Percentiles rank a stretch among this genome's conserved stretches.
phyloP scores from a whole-genome alignment of 92 coral and sea anemone species.

The Porites evermanni region DNA sequence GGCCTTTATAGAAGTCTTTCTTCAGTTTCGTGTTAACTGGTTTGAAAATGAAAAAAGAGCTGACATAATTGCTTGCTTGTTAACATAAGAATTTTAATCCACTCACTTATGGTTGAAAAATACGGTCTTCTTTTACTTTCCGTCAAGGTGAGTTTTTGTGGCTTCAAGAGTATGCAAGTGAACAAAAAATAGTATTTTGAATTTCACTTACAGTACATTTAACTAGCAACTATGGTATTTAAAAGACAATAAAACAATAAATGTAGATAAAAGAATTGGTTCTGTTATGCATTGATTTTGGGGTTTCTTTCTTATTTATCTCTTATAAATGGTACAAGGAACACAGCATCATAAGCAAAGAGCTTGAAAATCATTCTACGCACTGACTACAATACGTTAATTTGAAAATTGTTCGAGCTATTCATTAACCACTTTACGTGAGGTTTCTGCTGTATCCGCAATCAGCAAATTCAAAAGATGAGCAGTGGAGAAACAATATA shows the following conservation, averaged over 20 bases:
- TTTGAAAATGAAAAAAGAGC: constrained; percentile 14
- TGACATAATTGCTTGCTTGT: constrained; percentile 10
- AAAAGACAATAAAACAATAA: background rate
- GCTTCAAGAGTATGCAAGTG: background rate
- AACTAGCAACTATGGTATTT: background rate
- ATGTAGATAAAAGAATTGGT: background rate
- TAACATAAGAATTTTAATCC: background rate
- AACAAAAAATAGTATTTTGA: background rate
- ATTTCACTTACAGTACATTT: background rate
- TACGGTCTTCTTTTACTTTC: background rate
- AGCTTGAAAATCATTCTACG: background rate
- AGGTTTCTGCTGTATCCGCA: constrained; percentile 39
- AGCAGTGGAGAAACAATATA: constrained; percentile 28
- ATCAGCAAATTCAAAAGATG: constrained; percentile 20
- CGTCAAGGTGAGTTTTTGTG: background rate
- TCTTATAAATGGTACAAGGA: background rate
- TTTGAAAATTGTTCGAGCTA: constrained; percentile 22
- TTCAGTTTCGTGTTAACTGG: constrained; percentile 1
- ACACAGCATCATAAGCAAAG: background rate
- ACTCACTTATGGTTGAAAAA: background rate
- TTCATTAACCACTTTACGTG: constrained; percentile 22
- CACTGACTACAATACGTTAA: constrained; percentile 10
- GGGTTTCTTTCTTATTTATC: background rate
- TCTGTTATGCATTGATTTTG: background rate
- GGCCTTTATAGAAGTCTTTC: constrained; percentile 40